Evolutionary conservation across 2,888 invertebrate genomes (phyloP).

Genomic region (Gandaritis pyraliata): DNA sequence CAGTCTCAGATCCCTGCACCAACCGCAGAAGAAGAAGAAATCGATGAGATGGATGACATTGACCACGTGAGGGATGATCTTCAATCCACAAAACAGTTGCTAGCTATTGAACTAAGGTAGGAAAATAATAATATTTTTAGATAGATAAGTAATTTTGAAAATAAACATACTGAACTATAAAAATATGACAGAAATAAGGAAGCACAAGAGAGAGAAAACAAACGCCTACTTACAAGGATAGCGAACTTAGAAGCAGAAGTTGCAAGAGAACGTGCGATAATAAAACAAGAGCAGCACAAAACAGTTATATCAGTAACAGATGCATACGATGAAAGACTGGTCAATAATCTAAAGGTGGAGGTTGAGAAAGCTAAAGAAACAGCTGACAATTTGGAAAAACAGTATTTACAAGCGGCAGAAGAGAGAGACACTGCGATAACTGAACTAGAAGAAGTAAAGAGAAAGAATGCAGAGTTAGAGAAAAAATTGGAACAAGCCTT

Average conservation of each 20-base stretch:
- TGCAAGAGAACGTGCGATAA: conserved; percentile 87
- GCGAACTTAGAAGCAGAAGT: conserved; percentile 92
- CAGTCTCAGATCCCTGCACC: conserved; percentile 51
- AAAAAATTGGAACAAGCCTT: conserved; percentile 89
- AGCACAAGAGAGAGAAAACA: conserved; percentile 93
- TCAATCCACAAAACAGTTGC: conserved; percentile 95
- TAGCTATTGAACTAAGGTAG: conserved; percentile 91
- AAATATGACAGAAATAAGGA: conserved; percentile 88
- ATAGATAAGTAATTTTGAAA: too few relatives aligned
- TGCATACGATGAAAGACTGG: conserved; percentile 86
- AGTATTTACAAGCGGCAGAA: conserved; percentile 90
- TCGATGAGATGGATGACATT: conserved; percentile 95
- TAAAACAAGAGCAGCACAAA: conserved; percentile 80
- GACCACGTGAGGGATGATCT: conserved; percentile 95
- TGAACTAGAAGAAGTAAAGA: conserved; percentile 91
- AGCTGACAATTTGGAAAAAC: conserved; percentile 91
- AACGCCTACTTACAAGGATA: conserved; percentile 90
- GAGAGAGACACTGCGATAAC: conserved; percentile 89
- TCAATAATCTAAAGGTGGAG: conserved; percentile 89
- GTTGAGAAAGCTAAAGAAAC: conserved; percentile 90
- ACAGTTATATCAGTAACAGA: conserved; percentile 82
- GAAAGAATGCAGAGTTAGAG: conserved; percentile 90
- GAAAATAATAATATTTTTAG: background rate
- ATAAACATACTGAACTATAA: too few relatives aligned
- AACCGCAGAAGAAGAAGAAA: conserved; percentile 85